Conservation (phyloP, 2,888 invertebrate species). For the Leptinotarsa juncta region DNA sequence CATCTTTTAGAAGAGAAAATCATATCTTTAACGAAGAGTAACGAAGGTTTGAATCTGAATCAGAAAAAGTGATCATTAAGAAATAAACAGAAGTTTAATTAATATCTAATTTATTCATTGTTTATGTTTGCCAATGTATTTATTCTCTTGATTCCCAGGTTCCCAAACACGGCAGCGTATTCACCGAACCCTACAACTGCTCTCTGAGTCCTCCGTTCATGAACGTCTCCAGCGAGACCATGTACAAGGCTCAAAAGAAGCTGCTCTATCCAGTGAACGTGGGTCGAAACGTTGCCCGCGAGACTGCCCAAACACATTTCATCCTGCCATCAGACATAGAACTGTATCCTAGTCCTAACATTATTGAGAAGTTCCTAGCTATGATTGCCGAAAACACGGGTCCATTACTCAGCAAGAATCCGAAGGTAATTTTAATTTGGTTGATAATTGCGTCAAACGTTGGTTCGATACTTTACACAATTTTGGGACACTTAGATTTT, state of each 20-base stretch:
- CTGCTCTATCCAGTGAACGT: slow-evolving; percentile 91
- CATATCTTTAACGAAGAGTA: too few species aligned
- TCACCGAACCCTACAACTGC: slow-evolving; percentile 78
- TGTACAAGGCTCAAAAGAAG: slow-evolving; percentile 84
- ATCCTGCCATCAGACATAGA: slow-evolving; percentile 91
- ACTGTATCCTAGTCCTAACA: slow-evolving; percentile 86
- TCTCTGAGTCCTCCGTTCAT: slow-evolving; percentile 77
- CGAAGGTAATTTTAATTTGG: slow-evolving; percentile 63
- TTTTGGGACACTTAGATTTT: too few species aligned
- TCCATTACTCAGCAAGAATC: slow-evolving; percentile 72
- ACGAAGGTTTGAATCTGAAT: too few species aligned
- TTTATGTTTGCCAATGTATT: background rate
- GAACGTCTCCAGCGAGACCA: slow-evolving; percentile 73
- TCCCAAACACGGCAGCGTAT: slow-evolving; percentile 73
- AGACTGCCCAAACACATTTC: slow-evolving; percentile 84
- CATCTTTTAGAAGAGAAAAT: too few species aligned
- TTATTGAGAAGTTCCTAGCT: slow-evolving; percentile 84
- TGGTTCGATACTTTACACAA: too few species aligned
- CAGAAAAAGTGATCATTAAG: too few species aligned
- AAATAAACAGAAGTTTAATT: too few species aligned
- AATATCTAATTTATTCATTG: background rate
- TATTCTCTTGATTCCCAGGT: slow-evolving; percentile 69
- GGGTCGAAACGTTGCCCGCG: slow-evolving; percentile 89
- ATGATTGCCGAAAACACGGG: slow-evolving; percentile 81
- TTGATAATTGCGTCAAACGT: background rate